Base-by-base conservation (phyloP, 2,797 vertebrate species). In the Schizothorax lantsangensis region DNA sequence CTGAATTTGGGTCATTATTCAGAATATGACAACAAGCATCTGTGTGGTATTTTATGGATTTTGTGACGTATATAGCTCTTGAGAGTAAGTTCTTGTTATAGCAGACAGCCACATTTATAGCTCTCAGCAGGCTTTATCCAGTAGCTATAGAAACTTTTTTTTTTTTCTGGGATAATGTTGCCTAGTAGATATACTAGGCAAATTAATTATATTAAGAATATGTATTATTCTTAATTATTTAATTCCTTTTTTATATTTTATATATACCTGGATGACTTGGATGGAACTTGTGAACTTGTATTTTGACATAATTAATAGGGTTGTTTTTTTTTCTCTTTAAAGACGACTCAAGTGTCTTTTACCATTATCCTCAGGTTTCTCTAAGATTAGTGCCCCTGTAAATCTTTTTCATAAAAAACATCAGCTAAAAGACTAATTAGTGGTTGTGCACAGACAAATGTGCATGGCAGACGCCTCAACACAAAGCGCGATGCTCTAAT, bases 1-100 rank as follows among this genome's bases (percentile, higher is more conserved):
- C 88, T 81, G 89, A 86, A 88, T 90, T 87, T 89, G 88, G 87
- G 87, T 89, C 86, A 90, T 91, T 89, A 90, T 64, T 88, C 82
- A 54, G 78, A 86, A 54, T 82, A 73, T 84, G 88, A 89, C 89
- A 87, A 77, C 83, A 79, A 89, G 87, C 85, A 89, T 89, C 85
- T 88, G 90, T 79, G 85, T 85, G 83, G 84, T 86, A 66, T 88
- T 85, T 79, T 88, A 83, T 88, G 72, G 75, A 73, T 62, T 83
- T 81, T 79, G 64, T 84, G 86, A 62, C 74, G 83, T 81, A 62
- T 87, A 66, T 49, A 85, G 74, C 73, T 72, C 79, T 62, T 62
- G 78, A 73, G 75, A 83, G 66, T 40, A 85, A 52, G 80, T 40
- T 52, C 45, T 69, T 83, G 74, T 82, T 85, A 74, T 62, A 52